Evolutionary conservation across 2,888 invertebrate genomes (phyloP).

Genomic region (Tetramorium bicarinatum): DNA sequence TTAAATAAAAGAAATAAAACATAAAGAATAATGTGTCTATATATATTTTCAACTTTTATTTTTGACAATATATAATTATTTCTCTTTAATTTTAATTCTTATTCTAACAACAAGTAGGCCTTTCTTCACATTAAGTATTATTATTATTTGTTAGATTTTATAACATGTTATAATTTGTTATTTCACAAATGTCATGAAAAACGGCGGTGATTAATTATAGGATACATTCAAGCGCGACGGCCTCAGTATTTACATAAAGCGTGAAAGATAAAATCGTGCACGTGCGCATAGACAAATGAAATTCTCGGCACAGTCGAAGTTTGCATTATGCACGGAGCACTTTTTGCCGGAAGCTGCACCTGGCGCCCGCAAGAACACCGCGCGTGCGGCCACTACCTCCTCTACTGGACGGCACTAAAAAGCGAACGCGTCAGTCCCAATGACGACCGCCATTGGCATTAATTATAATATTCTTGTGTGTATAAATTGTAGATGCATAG

Average conservation of each 20-base stretch:
- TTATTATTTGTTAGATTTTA: neutral
- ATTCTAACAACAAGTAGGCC: neutral
- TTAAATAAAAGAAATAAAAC: neutral
- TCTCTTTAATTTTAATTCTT: neutral
- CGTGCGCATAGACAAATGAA: constrained; percentile 49
- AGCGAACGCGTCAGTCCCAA: constrained; percentile 49
- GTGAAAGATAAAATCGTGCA: constrained; percentile 47
- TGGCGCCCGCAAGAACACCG: constrained; percentile 58
- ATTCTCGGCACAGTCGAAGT: constrained; percentile 54
- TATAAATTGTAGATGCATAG: neutral
- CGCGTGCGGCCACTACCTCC: constrained; percentile 16
- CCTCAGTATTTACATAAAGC: constrained; percentile 23
- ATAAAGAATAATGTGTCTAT: neutral
- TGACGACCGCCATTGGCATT: neutral
- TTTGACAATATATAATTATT: neutral
- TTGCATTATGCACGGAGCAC: constrained; percentile 62
- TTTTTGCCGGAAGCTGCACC: constrained; percentile 64
- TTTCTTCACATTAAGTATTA: neutral
- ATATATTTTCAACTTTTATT: neutral
- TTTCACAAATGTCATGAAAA: constrained; percentile 15
- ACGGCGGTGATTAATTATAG: neutral
- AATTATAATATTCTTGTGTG: constrained; percentile 1
- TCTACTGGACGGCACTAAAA: constrained; percentile 58
- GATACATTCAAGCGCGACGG: neutral
- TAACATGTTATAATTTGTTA: constrained; percentile 17